phyloP scores from a whole-genome alignment of 1,140 invertebrate species.

The Drosophila serrata region DNA sequence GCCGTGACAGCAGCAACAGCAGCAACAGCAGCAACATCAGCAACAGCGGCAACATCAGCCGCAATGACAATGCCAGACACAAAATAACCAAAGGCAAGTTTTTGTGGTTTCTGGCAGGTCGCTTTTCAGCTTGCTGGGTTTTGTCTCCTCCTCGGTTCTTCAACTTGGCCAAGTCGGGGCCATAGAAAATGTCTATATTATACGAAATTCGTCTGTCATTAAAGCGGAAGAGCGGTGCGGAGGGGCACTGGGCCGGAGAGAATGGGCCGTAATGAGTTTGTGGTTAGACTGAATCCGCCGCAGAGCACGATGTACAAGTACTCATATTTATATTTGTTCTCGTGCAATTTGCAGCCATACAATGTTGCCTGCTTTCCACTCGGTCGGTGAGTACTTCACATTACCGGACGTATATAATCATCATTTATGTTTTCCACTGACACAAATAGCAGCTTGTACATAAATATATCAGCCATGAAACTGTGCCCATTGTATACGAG shows the following conservation, averaged over 20 bases:
- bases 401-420: conserved; percentile 44
- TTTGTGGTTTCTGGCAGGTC: conserved; percentile 54
- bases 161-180: conserved; percentile 39
- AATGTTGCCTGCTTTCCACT: conserved; percentile 47
- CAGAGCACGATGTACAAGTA: conserved; percentile 45
- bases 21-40: conserved; percentile 33
- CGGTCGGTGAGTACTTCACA: conserved; percentile 27
- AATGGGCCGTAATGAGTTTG: conserved; percentile 56
- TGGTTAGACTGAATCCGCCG: conserved; percentile 49
- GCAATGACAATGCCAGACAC: conserved; percentile 73
- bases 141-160: conserved; percentile 40
- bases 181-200: conserved; percentile 76
- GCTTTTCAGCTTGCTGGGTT: conserved; percentile 38
- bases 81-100: conserved; percentile 73
- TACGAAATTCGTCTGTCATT: conserved; percentile 54
- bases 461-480: not conserved
- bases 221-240: conserved; percentile 7
- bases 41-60: conserved; percentile 49
- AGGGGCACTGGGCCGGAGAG: conserved; percentile 6
- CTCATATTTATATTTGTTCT: conserved; percentile 51
- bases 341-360: conserved; percentile 49
- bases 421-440: conserved; percentile 36
- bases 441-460: conserved; percentile 18
- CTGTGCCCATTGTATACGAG: not conserved
- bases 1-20: conserved; percentile 34